Conservation (phyloP, 2,888 invertebrate genomes). For the Drosophila paucipuncta region DNA sequence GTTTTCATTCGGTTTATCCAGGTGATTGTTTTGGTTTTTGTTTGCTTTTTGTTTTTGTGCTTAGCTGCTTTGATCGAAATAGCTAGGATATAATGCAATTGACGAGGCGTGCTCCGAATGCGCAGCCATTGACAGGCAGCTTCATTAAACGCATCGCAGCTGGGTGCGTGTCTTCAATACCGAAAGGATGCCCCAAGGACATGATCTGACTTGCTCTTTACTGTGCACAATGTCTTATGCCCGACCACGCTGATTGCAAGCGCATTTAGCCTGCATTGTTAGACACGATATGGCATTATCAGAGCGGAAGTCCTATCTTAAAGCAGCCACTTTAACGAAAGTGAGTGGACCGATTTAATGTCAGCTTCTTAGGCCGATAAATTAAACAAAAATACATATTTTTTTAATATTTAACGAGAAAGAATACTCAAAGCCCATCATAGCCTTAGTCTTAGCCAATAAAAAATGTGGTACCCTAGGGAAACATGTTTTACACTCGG, state of each 20-base stretch:
- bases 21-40: conserved; percentile 1
- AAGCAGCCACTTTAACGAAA: neutral
- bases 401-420: neutral
- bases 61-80: conserved; percentile 67
- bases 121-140: conserved; percentile 39
- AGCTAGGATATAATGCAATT: conserved; percentile 66
- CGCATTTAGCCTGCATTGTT: conserved; percentile 52
- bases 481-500: too few relatives aligned
- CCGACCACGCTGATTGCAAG: conserved; percentile 34
- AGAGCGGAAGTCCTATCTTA: neutral
- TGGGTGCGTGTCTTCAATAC: conserved; percentile 36
- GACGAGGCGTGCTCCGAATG: conserved; percentile 40
- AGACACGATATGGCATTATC: neutral
- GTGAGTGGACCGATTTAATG: neutral
- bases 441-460: too few relatives aligned
- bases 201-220: conserved; percentile 7
- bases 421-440: neutral
- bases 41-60: conserved; percentile 30
- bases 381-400: too few relatives aligned
- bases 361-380: neutral
- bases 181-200: conserved; percentile 44
- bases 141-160: conserved; percentile 41
- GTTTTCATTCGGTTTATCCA: conserved; percentile 34
- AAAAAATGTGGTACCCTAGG: too few relatives aligned
- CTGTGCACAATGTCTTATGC: conserved; percentile 3